Conservation (phyloP, 2,888 invertebrate species). For the Tipula lateralis region DNA sequence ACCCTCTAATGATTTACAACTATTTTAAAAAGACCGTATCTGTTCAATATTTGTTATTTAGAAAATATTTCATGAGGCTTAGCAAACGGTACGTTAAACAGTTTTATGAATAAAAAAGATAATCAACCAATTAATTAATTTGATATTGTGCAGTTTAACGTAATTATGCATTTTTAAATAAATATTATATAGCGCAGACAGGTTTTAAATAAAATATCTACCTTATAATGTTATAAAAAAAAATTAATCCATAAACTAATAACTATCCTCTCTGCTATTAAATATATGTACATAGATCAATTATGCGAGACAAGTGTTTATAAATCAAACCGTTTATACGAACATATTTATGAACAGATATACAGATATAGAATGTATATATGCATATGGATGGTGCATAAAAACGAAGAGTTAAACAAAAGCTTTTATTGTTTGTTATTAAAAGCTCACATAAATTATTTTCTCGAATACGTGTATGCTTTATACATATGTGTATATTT, state of each 20-base stretch:
- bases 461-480: background rate
- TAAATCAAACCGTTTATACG: background rate
- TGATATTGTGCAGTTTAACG: too few species aligned
- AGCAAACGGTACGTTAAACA: too few species aligned
- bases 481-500: background rate
- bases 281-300: background rate
- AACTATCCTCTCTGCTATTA: background rate
- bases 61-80: too few species aligned
- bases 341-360: background rate
- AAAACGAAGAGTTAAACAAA: background rate
- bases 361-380: background rate
- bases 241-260: background rate
- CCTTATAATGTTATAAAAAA: too few species aligned
- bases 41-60: too few species aligned
- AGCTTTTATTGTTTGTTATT: background rate
- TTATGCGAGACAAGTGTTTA: background rate
- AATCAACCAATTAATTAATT: too few species aligned
- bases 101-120: too few species aligned
- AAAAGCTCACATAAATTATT: background rate
- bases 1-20: too few species aligned
- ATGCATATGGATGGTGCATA: background rate
- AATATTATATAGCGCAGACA: too few species aligned
- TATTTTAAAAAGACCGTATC: too few species aligned
- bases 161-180: too few species aligned
- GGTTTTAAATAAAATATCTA: too few species aligned